Percentiles rank a stretch among this genome's conserved stretches.
Conservation (phyloP, 2,888 invertebrate genomes). For the Drosophila meridiana region DNA sequence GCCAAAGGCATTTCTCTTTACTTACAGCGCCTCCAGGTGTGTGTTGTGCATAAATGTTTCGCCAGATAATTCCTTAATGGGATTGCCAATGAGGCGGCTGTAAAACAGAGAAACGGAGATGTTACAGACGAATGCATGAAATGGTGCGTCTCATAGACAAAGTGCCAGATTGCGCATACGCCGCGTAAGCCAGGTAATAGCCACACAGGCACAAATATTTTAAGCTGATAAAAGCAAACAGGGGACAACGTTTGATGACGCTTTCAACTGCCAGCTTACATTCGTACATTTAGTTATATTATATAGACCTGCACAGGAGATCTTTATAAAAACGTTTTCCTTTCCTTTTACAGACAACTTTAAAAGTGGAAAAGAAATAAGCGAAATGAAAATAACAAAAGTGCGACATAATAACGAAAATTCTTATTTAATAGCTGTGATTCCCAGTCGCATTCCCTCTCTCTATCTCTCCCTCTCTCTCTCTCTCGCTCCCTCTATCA, state of each 20-base stretch:
- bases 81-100: constrained; percentile 86
- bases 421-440: constrained; percentile 69
- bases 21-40: constrained; percentile 86
- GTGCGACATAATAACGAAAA: constrained; percentile 65
- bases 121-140: constrained; percentile 34
- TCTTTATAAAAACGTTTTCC: constrained; percentile 51
- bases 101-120: constrained; percentile 43
- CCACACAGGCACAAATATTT: constrained; percentile 23
- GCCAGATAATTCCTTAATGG: constrained; percentile 84
- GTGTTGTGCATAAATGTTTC: constrained; percentile 84
- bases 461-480: background rate
- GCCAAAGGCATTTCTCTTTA: constrained; percentile 41
- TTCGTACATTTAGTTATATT: constrained; percentile 23
- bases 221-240: constrained; percentile 54
- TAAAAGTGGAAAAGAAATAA: constrained; percentile 61
- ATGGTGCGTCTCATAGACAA: constrained; percentile 22
- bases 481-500: background rate
- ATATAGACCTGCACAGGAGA: background rate
- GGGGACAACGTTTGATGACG: constrained; percentile 25
- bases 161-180: constrained; percentile 58
- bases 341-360: constrained; percentile 28
- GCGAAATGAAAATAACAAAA: constrained; percentile 26
- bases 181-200: constrained; percentile 63
- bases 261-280: constrained; percentile 49
- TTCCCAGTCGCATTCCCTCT: background rate